Evolutionary conservation across 2,797 vertebrate genomes (phyloP), one percentile per base, ranked within the genome.

Genomic region (Cossypha niveicapilla): DNA sequence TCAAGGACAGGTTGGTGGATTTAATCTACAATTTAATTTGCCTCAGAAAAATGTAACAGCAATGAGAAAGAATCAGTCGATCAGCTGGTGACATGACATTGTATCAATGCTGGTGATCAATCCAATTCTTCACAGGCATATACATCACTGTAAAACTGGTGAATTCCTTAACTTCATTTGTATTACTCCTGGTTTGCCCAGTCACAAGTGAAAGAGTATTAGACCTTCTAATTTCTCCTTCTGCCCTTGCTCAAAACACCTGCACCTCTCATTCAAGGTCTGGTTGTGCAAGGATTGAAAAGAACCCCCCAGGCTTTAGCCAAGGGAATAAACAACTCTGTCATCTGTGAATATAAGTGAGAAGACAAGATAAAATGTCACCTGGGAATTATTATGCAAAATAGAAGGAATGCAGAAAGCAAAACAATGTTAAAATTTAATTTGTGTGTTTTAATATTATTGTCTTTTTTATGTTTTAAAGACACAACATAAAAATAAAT

Each of bases 401-500:
- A 48, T 27, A 92, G 74, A 62, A 89, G 27, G 61, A 90, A 65
- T 32, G 23, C 16, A 81, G 62, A 60, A 65, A 27, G 70, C 57
- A 92, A 91, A 94, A 63, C 41, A 87, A 44, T 25, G 60, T 73
- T 90, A 93, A 91, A 86, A 89, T 90, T 82, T 93, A 92, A 96
- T 93, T 92, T 93, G 74, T 75, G 50, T 85, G 32, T 39, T 96
- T 96, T 91, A 93, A 93, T 92, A 90, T 86, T 80, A 89, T 91
- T 80, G 32, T 58, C 82, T 90, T 87, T 94, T 94, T 94, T 91
- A 61, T 78, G 81, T 92, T 93, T 92, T 94, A 94, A 97, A 96
- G 74, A 86, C 73, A 87, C 35, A 87, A 73, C 79, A 80, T 80
- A 93, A 95, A 96, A 96, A 92, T 93, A 95, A 96, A 96, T 91